phyloP scores from a whole-genome alignment of 53 echinoderm and acorn worm species.

The Paracentrotus lividus region DNA sequence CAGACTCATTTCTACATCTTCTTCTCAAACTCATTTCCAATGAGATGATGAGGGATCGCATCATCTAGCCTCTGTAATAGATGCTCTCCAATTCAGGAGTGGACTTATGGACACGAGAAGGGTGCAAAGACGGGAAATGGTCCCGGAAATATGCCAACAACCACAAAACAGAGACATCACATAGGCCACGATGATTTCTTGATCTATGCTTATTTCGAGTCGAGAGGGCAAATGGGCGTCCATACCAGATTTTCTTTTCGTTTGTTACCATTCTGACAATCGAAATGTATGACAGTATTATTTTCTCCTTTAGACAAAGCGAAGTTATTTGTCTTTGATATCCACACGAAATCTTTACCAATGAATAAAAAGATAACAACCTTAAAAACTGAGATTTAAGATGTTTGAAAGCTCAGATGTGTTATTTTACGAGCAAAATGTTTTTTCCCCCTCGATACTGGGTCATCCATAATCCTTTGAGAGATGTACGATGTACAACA shows the following conservation, averaged over 20 bases:
- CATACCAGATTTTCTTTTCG: neutral
- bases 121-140: conserved; percentile 64
- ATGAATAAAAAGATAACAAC: neutral
- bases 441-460: too few relatives aligned
- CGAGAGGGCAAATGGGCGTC: conserved; percentile 25
- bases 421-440: too few relatives aligned
- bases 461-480: too few relatives aligned
- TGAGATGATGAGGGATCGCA: conserved; percentile 47
- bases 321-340: neutral
- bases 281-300: too few relatives aligned
- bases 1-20: too few relatives aligned
- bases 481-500: too few relatives aligned
- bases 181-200: conserved; percentile 39
- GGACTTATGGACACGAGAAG: conserved; percentile 59
- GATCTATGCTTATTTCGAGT: conserved; percentile 50
- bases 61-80: conserved; percentile 19
- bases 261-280: too few relatives aligned
- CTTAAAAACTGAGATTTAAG: neutral
- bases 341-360: neutral
- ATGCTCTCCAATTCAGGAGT: conserved; percentile 30
- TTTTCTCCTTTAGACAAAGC: neutral
- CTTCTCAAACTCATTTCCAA: neutral
- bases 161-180: conserved; percentile 56
- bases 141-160: conserved; percentile 64
- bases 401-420: too few relatives aligned